Evolutionary conservation across 2,797 vertebrate species (phyloP), one percentile per base, ranked within the genome.

Genomic region (Periparus ater): DNA sequence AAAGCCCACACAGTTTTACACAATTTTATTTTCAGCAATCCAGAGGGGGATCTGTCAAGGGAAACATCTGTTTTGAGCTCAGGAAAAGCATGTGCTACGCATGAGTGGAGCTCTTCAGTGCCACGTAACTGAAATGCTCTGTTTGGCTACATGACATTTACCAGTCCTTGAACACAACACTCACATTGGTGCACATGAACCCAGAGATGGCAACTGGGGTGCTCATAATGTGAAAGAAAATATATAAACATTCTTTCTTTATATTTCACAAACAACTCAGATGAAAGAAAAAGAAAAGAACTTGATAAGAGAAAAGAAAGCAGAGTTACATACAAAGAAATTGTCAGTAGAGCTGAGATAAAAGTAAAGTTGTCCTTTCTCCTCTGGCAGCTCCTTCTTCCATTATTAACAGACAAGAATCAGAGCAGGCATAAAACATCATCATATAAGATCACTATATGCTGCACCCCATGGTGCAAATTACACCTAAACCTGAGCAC

Each of bases 31-130:
- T 89, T 87, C 55, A 92, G 78, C 87, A 91, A 80, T 95, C 50
- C 63, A 92, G 48, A 77, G 67, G 30, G n/a, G 23, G 8, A 91
- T 89, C 62, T 55, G 50, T 81, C 88, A 61, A 67, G 62, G 57
- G 72, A 95, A 94, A 85, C 67, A 94, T 96, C 82, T 96, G 81
- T 87, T 96, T 89, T 87, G 75, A 72, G 62, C 85, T 88, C 65
- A 77, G 72, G n/a, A 90, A 95, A 86, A 63, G 77, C 72, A 93
- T 70, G 44, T 72, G 55, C 53, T 89, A 82, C 0, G 10, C 72
- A 74, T 74, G 88, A 93, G 87, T 55, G 36, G 30, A 95, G 77
- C 10, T 80, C 70, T 68, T 70, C 51, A 47, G 48, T 7, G 10
- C 32, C 93, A 95, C 0, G 2, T 84, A 74, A 79, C 62, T 75